These are phyloP conservation scores for Valencia hispanica DNA, from an alignment of 2,797 vertebrate species.

Conservation along the genomic window DNA sequence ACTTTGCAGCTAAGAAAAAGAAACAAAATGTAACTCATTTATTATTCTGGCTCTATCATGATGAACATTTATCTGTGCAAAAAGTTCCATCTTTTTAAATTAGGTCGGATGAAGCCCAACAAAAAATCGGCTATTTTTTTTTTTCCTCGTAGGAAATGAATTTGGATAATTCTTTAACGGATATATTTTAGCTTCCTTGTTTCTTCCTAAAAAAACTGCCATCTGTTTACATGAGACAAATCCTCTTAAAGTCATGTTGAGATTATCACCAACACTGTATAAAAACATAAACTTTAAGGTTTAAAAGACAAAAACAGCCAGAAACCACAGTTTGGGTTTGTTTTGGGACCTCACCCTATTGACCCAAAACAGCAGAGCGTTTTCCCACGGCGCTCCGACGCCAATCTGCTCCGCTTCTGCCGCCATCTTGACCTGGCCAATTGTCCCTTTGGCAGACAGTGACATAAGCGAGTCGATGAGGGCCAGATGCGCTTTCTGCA, in stretches of 20 bases:
- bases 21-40: no score
- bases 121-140: background rate
- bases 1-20: no score
- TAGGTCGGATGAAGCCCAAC: background rate
- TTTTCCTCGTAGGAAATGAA: background rate
- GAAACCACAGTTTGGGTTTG: background rate
- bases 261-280: background rate
- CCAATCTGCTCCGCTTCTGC: constrained; percentile 79
- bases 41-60: no score
- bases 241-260: background rate
- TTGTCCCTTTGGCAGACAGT: constrained; percentile 81
- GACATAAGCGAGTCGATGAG: constrained; percentile 90
- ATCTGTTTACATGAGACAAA: background rate
- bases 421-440: constrained; percentile 79
- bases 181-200: background rate
- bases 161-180: background rate
- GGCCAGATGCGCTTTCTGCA: constrained; percentile 86
- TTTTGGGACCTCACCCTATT: constrained; percentile 82
- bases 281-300: background rate
- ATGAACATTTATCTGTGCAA: background rate
- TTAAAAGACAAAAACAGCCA: background rate
- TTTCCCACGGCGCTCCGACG: constrained; percentile 82
- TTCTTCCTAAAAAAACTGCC: background rate
- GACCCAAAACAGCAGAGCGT: constrained; percentile 89
- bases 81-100: background rate